Conservation (phyloP, 2,113 vertebrate species). For the Myotis yumanensis region DNA sequence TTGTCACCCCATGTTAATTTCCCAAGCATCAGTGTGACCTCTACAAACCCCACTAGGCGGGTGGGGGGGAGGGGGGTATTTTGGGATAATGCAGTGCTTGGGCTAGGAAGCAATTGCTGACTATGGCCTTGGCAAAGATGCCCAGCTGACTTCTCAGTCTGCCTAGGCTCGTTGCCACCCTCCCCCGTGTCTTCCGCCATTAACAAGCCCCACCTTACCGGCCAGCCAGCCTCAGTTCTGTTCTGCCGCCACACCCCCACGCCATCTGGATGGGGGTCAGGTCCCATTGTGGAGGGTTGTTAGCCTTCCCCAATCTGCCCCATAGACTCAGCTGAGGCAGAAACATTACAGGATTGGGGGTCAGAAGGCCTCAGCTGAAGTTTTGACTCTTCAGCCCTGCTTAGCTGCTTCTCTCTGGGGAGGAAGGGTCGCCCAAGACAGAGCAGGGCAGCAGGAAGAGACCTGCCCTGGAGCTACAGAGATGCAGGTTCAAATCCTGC, state of each 20-base stretch:
- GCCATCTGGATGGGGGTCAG: neutral
- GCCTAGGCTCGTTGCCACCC: neutral
- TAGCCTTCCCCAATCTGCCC: neutral
- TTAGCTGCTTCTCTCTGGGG: neutral
- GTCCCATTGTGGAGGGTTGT: neutral
- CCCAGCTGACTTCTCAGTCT: neutral
- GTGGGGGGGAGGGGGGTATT: neutral
- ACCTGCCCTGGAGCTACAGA: neutral
- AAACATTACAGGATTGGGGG: neutral
- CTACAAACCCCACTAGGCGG: rapidly evolving
- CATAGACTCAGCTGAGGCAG: neutral
- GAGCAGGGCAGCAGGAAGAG: neutral
- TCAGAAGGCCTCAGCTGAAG: neutral
- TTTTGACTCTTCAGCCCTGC: neutral
- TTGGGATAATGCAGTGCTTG: neutral
- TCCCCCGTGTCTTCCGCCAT: neutral
- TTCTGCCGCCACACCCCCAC: neutral
- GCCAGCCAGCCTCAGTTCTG: neutral
- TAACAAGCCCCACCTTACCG: neutral
- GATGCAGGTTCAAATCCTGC: neutral
- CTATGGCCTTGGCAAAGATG: neutral
- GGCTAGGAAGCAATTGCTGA: neutral
- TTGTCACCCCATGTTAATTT: neutral
- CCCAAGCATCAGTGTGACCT: neutral
- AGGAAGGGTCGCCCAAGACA: neutral